Base-by-base conservation (phyloP, 2,113 vertebrate species). In the Aegotheles bennettii region DNA sequence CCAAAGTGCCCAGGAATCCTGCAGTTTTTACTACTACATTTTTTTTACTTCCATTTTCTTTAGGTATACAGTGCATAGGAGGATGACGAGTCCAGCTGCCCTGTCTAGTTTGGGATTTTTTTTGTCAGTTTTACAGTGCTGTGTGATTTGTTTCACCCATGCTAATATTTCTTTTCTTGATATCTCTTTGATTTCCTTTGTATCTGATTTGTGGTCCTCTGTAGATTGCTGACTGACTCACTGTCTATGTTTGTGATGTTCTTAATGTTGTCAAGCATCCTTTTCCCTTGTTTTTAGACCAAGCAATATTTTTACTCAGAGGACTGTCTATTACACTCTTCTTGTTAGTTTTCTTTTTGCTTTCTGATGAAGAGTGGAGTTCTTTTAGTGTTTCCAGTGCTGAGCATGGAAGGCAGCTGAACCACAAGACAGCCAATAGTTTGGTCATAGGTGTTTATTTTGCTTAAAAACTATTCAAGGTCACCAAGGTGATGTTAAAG, bases 11-110 rank as follows among this genome's bases (percentile, higher is more conserved):
- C 29, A 24, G 36, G 29, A 24, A 81, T 11, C 17, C 54, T 84
- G 33, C 11, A 28, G 13, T 15, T 69, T n/a, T 48, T 51, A 26
- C 54, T 16, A 0, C n/a, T 47, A 4, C 9, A 29, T 2, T 10
- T 8, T 3, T n/a, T 36, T 51, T 14, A 6, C 35, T 45, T 54
- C 31, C 3, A 1, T 4, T 77, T 68, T 35, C 48, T 26, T 2
- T 13, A 29, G 31, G 11, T 29, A 26, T 31, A 20, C 33, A 45
- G 5, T 11, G 36, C 38, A 69, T 29, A 57, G 42, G 65, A 68
- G 53, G 11, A 73, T 35, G 13, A 38, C 0, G 4, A 26, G 43
- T 9, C 53, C 45, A 56, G 48, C 31, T 76, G 11, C 6, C n/a
- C 35, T 64, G 7, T 23, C 10, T 31, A 13, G 33, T 28, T 23